Conservation (phyloP, 2,888 invertebrate genomes). For the Drosophila phalerata region DNA sequence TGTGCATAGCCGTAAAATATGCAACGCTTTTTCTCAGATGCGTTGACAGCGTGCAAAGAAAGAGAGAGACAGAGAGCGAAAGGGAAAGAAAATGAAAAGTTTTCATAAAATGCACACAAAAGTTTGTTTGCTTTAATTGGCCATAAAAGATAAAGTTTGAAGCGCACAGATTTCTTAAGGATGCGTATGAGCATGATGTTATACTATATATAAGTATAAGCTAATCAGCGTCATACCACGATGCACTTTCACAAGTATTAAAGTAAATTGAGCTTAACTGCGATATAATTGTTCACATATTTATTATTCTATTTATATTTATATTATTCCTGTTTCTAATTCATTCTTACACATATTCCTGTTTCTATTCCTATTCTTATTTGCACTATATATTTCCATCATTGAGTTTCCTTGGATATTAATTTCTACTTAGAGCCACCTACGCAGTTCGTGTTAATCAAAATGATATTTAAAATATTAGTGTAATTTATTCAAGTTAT, state of each 20-base stretch:
- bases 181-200: conserved; percentile 4
- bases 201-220: conserved; percentile 13
- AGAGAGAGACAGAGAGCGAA: neutral
- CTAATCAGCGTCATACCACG: neutral
- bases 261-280: neutral
- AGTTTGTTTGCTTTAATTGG: conserved; percentile 34
- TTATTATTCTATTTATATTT: too few relatives aligned
- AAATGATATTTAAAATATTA: conserved; percentile 16
- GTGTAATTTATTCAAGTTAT: conserved; percentile 11
- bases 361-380: neutral
- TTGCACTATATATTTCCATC: neutral
- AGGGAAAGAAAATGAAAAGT: conserved; percentile 7
- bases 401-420: conserved; percentile 6
- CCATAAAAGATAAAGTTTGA: conserved; percentile 18
- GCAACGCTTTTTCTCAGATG: conserved; percentile 49
- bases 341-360: too few relatives aligned
- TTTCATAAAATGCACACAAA: conserved; percentile 14
- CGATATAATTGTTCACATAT: neutral
- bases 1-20: conserved; percentile 60
- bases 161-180: conserved; percentile 5
- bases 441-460: conserved; percentile 16
- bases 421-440: conserved; percentile 12
- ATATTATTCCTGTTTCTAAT: neutral
- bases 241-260: neutral
- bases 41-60: conserved; percentile 38